phyloP scores from a whole-genome alignment of 2,797 vertebrate species.

The Mormyrus proboscirostris region DNA sequence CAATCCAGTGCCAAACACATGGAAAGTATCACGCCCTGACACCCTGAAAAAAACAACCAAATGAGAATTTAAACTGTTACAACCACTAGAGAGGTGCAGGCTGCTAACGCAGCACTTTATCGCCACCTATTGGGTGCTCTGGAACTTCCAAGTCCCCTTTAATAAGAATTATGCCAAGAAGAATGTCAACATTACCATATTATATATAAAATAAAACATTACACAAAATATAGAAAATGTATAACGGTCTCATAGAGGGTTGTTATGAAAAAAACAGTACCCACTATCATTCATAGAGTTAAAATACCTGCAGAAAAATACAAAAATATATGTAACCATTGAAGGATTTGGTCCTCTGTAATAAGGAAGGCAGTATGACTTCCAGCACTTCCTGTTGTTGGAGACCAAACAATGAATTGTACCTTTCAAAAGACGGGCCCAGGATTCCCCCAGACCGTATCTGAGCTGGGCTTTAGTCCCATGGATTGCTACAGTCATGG shows the following conservation, averaged over 20 bases:
- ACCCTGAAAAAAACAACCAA: neutral
- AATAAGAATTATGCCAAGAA: neutral
- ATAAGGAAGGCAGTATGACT: neutral
- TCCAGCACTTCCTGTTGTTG: neutral
- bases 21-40: neutral
- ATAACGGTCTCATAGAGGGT: neutral
- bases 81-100: neutral
- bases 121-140: neutral
- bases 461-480: neutral
- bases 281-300: neutral
- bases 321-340: neutral
- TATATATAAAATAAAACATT: neutral
- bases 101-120: slow-evolving; percentile 1
- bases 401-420: neutral
- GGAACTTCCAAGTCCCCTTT: neutral
- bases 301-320: neutral
- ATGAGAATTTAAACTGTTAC: neutral
- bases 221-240: neutral
- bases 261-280: neutral
- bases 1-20: neutral
- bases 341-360: neutral
- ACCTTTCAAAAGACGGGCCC: neutral
- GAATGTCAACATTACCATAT: neutral
- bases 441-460: neutral
- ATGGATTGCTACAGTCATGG: neutral